phyloP scores from a whole-genome alignment of 2,797 vertebrate species.

The Dicrostonyx torquatus region DNA sequence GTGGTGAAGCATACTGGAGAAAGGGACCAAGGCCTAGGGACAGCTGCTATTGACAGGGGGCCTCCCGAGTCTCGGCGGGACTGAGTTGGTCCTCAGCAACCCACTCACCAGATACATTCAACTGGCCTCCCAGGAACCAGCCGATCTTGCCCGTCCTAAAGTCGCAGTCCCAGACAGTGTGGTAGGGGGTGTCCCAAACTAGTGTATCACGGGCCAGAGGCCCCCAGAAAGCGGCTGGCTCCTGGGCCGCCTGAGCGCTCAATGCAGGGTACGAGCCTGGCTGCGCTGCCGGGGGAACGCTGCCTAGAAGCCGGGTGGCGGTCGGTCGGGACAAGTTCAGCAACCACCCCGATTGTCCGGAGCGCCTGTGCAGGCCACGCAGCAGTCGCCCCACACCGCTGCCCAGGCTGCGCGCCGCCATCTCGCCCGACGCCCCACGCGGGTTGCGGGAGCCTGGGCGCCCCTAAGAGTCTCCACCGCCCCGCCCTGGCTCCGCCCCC shows the following conservation, averaged over 20 bases:
- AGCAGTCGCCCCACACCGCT: neutral
- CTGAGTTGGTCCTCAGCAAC: neutral
- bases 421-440: neutral
- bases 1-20: neutral
- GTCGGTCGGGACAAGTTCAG: neutral
- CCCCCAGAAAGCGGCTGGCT: constrained; percentile 91
- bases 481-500: constrained; percentile 57
- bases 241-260: constrained; percentile 87
- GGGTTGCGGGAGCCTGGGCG: accelerated
- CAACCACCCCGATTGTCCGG: neutral
- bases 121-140: constrained; percentile 94
- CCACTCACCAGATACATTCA: constrained; percentile 95
- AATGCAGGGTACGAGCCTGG: constrained; percentile 80
- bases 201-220: constrained; percentile 89
- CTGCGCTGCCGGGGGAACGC: constrained; percentile 66
- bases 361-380: neutral
- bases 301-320: constrained; percentile 34
- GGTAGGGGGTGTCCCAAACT: constrained; percentile 90
- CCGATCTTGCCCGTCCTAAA: constrained; percentile 85
- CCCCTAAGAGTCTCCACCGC: neutral
- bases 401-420: constrained; percentile 64
- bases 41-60: neutral
- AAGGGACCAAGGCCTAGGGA: neutral
- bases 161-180: constrained; percentile 89
- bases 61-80: neutral